Percentiles rank a stretch among this genome's conserved stretches.
phyloP scores from a whole-genome alignment of 37 sponge, comb jelly and placozoan genomes.

The Chondrosia reniformis region DNA sequence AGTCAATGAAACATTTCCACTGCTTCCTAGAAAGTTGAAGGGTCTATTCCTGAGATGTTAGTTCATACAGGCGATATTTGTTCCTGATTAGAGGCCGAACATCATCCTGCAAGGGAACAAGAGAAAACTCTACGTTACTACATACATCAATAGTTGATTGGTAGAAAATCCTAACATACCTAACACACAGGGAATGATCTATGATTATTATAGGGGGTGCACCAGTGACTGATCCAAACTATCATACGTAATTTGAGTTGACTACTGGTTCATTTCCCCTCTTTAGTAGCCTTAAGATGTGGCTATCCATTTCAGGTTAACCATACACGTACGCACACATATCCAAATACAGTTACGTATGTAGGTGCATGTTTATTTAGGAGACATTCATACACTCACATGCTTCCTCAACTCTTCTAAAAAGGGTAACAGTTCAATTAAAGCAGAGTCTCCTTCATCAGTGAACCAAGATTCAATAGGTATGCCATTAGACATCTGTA shows the following conservation, averaged over 20 bases:
- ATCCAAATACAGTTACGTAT: not conserved
- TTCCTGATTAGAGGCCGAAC: constrained; percentile 84
- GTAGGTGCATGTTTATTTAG: no score
- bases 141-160: not conserved
- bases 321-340: not conserved
- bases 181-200: no score
- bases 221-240: no score
- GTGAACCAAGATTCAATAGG: constrained; percentile 94
- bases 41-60: no score
- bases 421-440: constrained; percentile 86
- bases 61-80: constrained; percentile 85
- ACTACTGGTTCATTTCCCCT: no score
- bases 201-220: no score
- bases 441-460: constrained; percentile 77
- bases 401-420: constrained; percentile 67
- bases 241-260: no score
- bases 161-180: not conserved
- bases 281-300: no score
- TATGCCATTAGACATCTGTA: constrained; percentile 91
- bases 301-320: no score
- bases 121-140: not conserved
- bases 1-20: no score
- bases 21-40: no score
- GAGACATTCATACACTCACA: constrained; percentile 52
- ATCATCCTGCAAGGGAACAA: constrained; percentile 58